Conservation (phyloP, 2,797 vertebrate genomes). For the Euthynnus affinis region DNA sequence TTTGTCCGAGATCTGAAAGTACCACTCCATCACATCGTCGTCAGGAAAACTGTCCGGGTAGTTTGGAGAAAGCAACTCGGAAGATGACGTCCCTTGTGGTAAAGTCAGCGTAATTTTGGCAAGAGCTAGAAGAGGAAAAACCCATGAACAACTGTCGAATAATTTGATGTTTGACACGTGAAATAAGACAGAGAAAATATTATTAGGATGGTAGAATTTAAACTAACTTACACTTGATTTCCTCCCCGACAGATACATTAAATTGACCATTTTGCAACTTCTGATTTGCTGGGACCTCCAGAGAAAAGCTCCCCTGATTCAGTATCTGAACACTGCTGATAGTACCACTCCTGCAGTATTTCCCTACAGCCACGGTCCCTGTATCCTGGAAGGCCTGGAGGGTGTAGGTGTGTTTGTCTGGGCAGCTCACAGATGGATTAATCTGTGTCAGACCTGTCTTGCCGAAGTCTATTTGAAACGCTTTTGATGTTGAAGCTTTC, state of each 20-base stretch:
- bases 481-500: slow-evolving; percentile 35
- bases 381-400: slow-evolving; percentile 68
- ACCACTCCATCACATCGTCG: slow-evolving; percentile 90
- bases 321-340: slow-evolving; percentile 66
- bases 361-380: slow-evolving; percentile 56
- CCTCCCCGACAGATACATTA: slow-evolving; percentile 63
- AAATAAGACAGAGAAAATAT: not conserved
- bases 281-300: slow-evolving; percentile 77
- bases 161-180: not conserved
- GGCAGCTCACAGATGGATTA: slow-evolving; percentile 79
- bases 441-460: slow-evolving; percentile 86
- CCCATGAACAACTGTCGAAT: not conserved
- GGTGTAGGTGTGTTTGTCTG: slow-evolving; percentile 83
- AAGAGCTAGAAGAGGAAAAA: slow-evolving; percentile 79
- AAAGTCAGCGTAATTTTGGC: slow-evolving; percentile 88
- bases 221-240: slow-evolving; percentile 71
- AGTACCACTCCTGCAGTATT: slow-evolving; percentile 76
- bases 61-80: slow-evolving; percentile 90
- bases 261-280: slow-evolving; percentile 57
- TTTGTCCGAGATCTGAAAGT: slow-evolving; percentile 84
- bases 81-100: slow-evolving; percentile 75
- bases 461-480: slow-evolving; percentile 85
- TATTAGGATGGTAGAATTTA: not conserved
- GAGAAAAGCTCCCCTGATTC: slow-evolving; percentile 67
- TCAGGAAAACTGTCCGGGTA: slow-evolving; percentile 90